phyloP scores from a whole-genome alignment of 1,140 invertebrate species.

The Charaxes varanes region DNA sequence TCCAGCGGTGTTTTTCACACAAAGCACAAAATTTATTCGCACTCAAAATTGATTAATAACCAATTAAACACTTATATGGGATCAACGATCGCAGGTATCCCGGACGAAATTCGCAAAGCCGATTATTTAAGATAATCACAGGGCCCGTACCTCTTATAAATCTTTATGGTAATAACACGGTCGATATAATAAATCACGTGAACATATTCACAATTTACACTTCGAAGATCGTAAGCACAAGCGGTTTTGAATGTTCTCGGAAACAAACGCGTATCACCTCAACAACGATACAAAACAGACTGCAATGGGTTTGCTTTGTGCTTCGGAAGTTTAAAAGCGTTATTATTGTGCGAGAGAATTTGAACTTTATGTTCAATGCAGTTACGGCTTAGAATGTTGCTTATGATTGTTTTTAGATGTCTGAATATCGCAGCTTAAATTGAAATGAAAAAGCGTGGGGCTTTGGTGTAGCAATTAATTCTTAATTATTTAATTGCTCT shows the following conservation, averaged over 20 bases:
- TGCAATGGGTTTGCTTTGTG: constrained; percentile 11
- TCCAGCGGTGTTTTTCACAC: too few species aligned
- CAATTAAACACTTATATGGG: constrained; percentile 56
- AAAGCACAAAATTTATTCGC: too few species aligned
- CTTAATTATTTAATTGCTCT: too few species aligned
- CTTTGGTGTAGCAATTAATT: too few species aligned
- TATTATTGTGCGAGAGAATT: background rate
- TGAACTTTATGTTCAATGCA: background rate
- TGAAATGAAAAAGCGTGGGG: too few species aligned
- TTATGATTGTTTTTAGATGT: too few species aligned
- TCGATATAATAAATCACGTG: constrained; percentile 17
- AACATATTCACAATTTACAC: constrained; percentile 24
- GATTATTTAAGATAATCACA: constrained; percentile 12
- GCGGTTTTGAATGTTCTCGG: constrained; percentile 13
- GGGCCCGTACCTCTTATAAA: constrained; percentile 17
- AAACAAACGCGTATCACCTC: constrained; percentile 14
- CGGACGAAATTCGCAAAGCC: constrained; percentile 40
- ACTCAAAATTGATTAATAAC: constrained; percentile 37
- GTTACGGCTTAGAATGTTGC: too few species aligned
- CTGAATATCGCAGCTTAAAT: too few species aligned
- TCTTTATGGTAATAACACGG: constrained; percentile 13
- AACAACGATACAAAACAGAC: constrained; percentile 17
- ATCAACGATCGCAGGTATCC: constrained; percentile 57
- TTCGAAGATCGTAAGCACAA: constrained; percentile 18
- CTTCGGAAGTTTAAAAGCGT: constrained; percentile 4